Evolutionary conservation across 2,888 invertebrate species (phyloP).

Genomic region (Nymphalis polychloros): DNA sequence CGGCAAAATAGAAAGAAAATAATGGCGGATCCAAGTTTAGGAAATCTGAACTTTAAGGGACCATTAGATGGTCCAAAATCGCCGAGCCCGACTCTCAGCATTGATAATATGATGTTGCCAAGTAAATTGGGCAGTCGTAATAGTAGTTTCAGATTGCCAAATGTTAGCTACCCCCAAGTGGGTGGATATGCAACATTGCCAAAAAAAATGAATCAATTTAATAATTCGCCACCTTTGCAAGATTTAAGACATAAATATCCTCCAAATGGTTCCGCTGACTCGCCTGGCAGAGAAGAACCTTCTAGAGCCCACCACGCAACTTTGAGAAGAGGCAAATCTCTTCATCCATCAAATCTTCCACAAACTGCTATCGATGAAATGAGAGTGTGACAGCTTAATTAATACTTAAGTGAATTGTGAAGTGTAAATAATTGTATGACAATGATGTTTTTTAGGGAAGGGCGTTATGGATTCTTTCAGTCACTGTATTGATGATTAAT

Average conservation of each 20-base stretch:
- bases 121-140: constrained; percentile 78
- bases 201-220: constrained; percentile 82
- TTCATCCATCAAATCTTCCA: constrained; percentile 84
- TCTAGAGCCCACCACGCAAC: constrained; percentile 67
- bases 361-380: constrained; percentile 94
- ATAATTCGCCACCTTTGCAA: constrained; percentile 72
- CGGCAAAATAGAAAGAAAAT: constrained; percentile 77
- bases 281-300: constrained; percentile 57
- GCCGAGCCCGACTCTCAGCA: constrained; percentile 83
- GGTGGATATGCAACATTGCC: constrained; percentile 81
- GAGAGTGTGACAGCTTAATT: constrained; percentile 89
- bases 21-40: constrained; percentile 77
- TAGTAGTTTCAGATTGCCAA: constrained; percentile 75
- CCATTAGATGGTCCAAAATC: constrained; percentile 81
- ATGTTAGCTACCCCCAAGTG: constrained; percentile 72
- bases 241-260: constrained; percentile 82
- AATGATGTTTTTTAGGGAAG: constrained; percentile 52
- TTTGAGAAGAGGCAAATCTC: constrained; percentile 69
- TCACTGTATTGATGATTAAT: constrained; percentile 61
- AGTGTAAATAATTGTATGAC: constrained; percentile 65
- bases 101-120: constrained; percentile 78
- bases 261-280: constrained; percentile 81
- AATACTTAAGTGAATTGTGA: constrained; percentile 52
- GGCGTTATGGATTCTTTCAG: constrained; percentile 67
- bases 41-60: constrained; percentile 81